Evolutionary conservation across 1,140 invertebrate genomes (phyloP).

Genomic region (Paraescarpia echinospica): DNA sequence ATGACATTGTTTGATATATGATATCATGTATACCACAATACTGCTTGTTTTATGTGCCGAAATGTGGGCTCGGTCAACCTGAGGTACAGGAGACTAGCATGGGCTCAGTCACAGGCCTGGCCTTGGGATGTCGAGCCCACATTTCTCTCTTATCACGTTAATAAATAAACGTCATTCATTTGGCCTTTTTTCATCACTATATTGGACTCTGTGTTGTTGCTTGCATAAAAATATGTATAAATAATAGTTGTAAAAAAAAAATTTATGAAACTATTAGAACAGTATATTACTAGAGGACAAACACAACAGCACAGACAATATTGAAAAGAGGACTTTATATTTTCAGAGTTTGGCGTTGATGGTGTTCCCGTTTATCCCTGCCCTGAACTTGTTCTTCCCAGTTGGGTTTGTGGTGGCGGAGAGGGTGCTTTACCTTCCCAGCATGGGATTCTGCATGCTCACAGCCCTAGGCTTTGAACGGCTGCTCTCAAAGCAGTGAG

Average conservation of each 20-base stretch:
- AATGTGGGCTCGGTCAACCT: no score
- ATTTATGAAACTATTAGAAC: background rate
- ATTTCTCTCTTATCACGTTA: no score
- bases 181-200: no score
- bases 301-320: background rate
- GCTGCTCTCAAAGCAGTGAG: conserved; percentile 30
- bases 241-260: background rate
- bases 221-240: background rate
- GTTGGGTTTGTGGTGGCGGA: conserved; percentile 97
- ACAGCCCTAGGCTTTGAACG: conserved; percentile 65
- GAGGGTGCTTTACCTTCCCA: conserved; percentile 92
- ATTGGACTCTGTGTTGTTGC: no score
- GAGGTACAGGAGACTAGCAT: no score
- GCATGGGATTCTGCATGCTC: conserved; percentile 94
- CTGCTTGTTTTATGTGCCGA: no score
- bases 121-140: no score
- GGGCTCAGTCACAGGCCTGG: no score
- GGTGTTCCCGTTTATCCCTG: conserved; percentile 89
- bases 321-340: conserved; percentile 20
- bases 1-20: no score
- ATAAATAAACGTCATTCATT: no score
- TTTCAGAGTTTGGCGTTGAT: conserved; percentile 77
- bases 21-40: no score
- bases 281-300: background rate
- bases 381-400: conserved; percentile 95